phyloP scores from a whole-genome alignment of 2,113 vertebrate genomes.

The Megaceryle torquata region DNA sequence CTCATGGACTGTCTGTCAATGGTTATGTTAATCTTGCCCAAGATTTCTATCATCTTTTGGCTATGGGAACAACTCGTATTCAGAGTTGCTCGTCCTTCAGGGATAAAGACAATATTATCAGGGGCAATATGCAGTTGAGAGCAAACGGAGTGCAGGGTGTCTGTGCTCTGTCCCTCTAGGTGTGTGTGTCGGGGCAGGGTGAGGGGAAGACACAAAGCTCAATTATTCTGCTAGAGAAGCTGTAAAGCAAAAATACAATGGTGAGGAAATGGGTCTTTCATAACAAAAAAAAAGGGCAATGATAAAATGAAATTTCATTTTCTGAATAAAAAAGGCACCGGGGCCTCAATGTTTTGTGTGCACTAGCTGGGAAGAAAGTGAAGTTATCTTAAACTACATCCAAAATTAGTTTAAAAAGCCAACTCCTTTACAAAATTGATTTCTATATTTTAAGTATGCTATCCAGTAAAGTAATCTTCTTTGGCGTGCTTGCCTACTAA shows the following conservation, averaged over 20 bases:
- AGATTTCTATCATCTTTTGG: not conserved
- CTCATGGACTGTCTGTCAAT: not conserved
- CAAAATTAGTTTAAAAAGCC: not conserved
- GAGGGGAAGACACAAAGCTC: too few relatives aligned
- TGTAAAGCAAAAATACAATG: not conserved
- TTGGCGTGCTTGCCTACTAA: not conserved
- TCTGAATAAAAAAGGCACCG: not conserved
- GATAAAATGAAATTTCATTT: not conserved
- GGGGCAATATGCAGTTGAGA: accelerated
- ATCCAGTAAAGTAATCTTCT: not conserved
- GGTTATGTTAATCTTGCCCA: not conserved
- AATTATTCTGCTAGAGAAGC: not conserved
- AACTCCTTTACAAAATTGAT: not conserved
- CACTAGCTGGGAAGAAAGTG: not conserved
- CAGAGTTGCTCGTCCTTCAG: not conserved
- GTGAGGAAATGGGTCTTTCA: not conserved
- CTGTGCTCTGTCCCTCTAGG: accelerated
- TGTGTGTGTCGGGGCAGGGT: accelerated
- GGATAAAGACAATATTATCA: not conserved
- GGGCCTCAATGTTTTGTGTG: not conserved
- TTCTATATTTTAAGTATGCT: not conserved
- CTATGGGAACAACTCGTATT: not conserved
- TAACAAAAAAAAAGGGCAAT: not conserved
- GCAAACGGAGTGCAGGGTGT: not conserved
- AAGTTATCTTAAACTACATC: not conserved